A percentile compares a stretch with the other conserved stretches of the same genome.
Conservation (phyloP, 1,140 invertebrate genomes). For the Aricia agestis region DNA sequence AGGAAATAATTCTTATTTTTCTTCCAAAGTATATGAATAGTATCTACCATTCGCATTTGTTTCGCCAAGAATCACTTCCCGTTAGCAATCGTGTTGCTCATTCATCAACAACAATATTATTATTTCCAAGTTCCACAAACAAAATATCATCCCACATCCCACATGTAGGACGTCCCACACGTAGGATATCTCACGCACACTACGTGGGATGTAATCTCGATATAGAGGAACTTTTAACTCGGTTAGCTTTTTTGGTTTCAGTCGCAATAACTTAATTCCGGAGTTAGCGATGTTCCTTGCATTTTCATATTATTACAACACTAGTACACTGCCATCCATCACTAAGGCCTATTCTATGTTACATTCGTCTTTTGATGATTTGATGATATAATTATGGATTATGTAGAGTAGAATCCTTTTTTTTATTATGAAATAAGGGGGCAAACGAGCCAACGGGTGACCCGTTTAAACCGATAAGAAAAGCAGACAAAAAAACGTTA, state of each 20-base stretch:
- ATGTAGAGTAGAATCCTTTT: no score
- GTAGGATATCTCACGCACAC: background rate
- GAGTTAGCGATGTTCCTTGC: background rate
- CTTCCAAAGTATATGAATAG: background rate
- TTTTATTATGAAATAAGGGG: no score
- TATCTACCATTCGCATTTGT: background rate
- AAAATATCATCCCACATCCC: background rate
- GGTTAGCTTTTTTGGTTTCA: slow-evolving; percentile 13
- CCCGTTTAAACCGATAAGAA: no score
- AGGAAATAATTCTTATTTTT: no score
- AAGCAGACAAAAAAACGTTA: no score
- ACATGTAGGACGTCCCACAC: background rate
- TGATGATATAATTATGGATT: no score
- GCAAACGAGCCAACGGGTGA: no score
- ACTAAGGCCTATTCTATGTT: no score
- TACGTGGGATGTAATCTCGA: background rate
- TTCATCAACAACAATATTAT: background rate
- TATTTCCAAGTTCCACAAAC: background rate
- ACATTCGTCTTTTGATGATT: no score
- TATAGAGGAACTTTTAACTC: slow-evolving; percentile 5
- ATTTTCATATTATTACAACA: no score
- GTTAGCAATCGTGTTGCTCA: background rate
- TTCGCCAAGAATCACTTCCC: background rate
- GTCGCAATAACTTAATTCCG: slow-evolving; percentile 3
- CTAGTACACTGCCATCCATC: no score